These are phyloP conservation scores for Vesta saturnalis DNA, from an alignment of 2,888 invertebrate species.

Conservation along the genomic window DNA sequence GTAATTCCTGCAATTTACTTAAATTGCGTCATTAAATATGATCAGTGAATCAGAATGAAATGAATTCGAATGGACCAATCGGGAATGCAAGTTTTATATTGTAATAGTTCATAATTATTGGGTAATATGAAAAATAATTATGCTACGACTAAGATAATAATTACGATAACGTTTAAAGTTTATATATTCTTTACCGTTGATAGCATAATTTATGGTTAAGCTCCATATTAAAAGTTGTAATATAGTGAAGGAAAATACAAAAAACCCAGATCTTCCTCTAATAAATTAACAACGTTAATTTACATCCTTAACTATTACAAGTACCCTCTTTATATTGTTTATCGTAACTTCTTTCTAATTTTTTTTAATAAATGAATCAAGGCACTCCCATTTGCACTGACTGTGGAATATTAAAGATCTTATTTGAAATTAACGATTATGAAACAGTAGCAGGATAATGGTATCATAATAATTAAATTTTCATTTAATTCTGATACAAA, in stretches of 20 bases:
- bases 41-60: constrained; percentile 10
- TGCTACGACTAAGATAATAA: constrained; percentile 20
- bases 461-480: constrained; percentile 3
- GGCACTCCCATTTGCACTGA: no score
- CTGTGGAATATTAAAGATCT: background rate
- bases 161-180: constrained; percentile 24
- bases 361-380: no score
- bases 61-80: constrained; percentile 11
- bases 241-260: constrained; percentile 3
- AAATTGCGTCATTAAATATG: constrained; percentile 26
- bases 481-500: background rate
- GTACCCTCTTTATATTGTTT: background rate
- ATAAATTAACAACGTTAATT: constrained; percentile 23
- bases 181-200: constrained; percentile 17
- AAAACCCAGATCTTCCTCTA: constrained; percentile 15
- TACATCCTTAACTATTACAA: background rate
- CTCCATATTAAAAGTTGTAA: constrained; percentile 23
- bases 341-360: background rate
- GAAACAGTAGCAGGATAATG: background rate
- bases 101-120: constrained; percentile 27
- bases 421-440: background rate
- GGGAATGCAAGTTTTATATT: constrained; percentile 20
- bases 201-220: constrained; percentile 22
- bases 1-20: constrained; percentile 24
- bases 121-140: constrained; percentile 26